Evolutionary conservation across 2,888 invertebrate genomes (phyloP).

Genomic region (Drosophila parthenogenetica): DNA sequence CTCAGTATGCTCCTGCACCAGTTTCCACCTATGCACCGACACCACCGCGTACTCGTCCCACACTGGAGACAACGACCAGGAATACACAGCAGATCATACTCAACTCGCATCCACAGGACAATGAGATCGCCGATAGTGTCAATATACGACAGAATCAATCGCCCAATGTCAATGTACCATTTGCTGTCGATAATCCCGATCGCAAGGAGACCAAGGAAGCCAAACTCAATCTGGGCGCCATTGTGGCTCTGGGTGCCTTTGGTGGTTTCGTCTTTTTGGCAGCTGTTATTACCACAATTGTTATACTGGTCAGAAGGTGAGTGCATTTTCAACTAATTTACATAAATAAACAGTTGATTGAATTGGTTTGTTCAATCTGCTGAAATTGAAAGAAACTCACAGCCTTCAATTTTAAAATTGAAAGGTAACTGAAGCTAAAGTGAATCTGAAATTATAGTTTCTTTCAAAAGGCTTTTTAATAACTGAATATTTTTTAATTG

Average conservation of each 20-base stretch:
- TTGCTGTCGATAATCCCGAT: conserved; percentile 87
- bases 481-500: background rate
- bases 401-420: background rate
- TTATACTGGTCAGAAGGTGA: conserved; percentile 95
- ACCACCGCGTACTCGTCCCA: conserved; percentile 66
- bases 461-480: background rate
- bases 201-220: conserved; percentile 87
- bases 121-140: conserved; percentile 88
- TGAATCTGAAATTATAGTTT: background rate
- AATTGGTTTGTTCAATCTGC: background rate
- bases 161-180: conserved; percentile 89
- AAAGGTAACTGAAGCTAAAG: background rate
- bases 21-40: conserved; percentile 61
- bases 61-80: conserved; percentile 77
- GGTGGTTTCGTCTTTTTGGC: conserved; percentile 96
- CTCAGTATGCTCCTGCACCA: conserved; percentile 36
- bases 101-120: conserved; percentile 91
- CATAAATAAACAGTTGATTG: background rate
- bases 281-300: conserved; percentile 94
- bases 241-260: conserved; percentile 95
- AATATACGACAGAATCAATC: conserved; percentile 87
- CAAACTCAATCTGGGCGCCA: conserved; percentile 92
- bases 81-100: conserved; percentile 86
- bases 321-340: conserved; percentile 34
- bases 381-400: background rate